Conservation (phyloP, 2,888 invertebrate genomes). For the Iselma pallidipennis region DNA sequence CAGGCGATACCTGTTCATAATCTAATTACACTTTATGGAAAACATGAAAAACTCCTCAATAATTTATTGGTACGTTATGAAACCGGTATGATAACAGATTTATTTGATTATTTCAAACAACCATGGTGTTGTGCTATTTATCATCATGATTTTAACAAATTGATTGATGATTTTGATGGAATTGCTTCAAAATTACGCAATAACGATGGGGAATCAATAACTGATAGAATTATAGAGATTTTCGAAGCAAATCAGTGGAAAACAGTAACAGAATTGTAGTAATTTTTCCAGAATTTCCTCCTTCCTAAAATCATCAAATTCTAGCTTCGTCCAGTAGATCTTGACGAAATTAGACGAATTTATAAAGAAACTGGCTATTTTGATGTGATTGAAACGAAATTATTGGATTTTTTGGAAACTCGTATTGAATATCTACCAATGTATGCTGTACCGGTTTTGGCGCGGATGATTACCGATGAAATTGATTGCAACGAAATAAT, state of each 20-base stretch:
- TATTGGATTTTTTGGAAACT: slow-evolving; percentile 49
- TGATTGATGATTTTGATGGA: slow-evolving; percentile 6
- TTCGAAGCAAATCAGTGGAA: slow-evolving; percentile 44
- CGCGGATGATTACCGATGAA: slow-evolving; percentile 44
- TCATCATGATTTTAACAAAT: slow-evolving; percentile 54
- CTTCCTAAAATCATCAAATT: slow-evolving; percentile 18
- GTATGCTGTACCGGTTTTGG: slow-evolving; percentile 51
- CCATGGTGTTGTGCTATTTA: slow-evolving; percentile 69
- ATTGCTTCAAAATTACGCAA: slow-evolving; percentile 37
- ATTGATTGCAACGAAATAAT: slow-evolving; percentile 27
- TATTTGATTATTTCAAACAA: slow-evolving; percentile 68
- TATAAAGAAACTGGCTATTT: slow-evolving; percentile 42
- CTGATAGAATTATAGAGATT: slow-evolving; percentile 40
- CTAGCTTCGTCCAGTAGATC: slow-evolving; percentile 39
- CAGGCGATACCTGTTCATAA: slow-evolving; percentile 64
- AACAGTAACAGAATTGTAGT: slow-evolving; percentile 32
- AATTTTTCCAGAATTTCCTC: neutral
- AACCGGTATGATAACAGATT: slow-evolving; percentile 65
- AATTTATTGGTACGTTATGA: slow-evolving; percentile 66
- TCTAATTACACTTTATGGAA: slow-evolving; percentile 67
- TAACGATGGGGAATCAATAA: slow-evolving; percentile 34
- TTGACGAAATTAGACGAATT: slow-evolving; percentile 38
- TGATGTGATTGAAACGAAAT: slow-evolving; percentile 41
- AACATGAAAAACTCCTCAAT: slow-evolving; percentile 73
- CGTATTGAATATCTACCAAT: slow-evolving; percentile 45